Percentiles rank a stretch among this genome's conserved stretches.
Evolutionary conservation across 2,888 invertebrate genomes (phyloP).

Genomic region (Isotomurus palustris): DNA sequence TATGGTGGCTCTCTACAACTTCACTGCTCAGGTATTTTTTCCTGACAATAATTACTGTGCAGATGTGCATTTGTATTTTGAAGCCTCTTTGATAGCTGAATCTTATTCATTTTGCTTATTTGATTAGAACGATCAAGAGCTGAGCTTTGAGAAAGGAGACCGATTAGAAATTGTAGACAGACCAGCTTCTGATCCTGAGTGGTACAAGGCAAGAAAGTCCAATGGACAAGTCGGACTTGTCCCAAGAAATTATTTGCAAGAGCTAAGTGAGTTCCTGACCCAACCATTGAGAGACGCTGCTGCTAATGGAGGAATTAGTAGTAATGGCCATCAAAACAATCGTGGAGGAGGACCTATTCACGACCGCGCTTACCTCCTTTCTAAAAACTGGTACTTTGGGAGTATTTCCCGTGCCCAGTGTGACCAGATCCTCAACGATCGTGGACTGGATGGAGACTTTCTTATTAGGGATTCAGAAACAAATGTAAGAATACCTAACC

Average conservation of each 20-base stretch:
- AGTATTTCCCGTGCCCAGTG: conserved; percentile 92
- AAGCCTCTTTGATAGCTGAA: neutral
- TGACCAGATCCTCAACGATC: conserved; percentile 89
- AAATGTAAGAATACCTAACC: conserved; percentile 73
- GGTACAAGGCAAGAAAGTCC: conserved; percentile 93
- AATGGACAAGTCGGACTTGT: conserved; percentile 87
- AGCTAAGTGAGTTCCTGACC: conserved; percentile 77
- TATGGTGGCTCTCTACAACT: conserved; percentile 90
- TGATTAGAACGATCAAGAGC: conserved; percentile 82
- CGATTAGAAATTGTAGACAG: conserved; percentile 92
- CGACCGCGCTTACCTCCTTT: conserved; percentile 66
- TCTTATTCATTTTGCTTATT: neutral
- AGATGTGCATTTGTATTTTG: neutral
- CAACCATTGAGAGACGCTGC: conserved; percentile 64
- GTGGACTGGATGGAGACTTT: conserved; percentile 97
- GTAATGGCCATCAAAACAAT: conserved; percentile 33
- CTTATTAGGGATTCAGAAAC: conserved; percentile 98
- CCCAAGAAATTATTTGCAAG: conserved; percentile 90
- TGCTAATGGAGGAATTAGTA: conserved; percentile 39
- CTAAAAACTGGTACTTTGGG: conserved; percentile 96
- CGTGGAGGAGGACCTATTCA: conserved; percentile 35
- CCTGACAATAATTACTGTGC: neutral
- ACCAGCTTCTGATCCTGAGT: conserved; percentile 95
- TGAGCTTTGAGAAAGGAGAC: conserved; percentile 96
- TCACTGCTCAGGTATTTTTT: conserved; percentile 53